Evolutionary conservation across 1,140 invertebrate species (phyloP), one percentile per base, ranked within the genome.

Genomic region (Drosophila prosaltans): DNA sequence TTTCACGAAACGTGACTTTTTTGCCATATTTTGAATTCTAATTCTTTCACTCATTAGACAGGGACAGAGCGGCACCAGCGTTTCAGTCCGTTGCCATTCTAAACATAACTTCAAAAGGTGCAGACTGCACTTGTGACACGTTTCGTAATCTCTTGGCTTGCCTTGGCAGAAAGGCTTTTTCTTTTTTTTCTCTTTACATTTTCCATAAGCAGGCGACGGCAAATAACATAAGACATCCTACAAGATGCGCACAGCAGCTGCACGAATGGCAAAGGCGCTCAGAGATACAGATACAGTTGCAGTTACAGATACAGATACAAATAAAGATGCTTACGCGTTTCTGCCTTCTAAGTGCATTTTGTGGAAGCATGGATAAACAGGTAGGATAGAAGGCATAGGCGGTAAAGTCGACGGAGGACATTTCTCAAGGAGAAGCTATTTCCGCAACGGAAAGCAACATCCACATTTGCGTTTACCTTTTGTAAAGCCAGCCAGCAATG

Each of bases 41-140:
- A 86, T 86, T 86, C 45, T 51, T 51, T 72, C 83, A 88, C 83
- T 86, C 83, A 86, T 86, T 86, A 86, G 83, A 72, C 66, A 26
- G 4, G 8, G 45, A 16, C 45, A 51, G 21, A 51, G 45, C 45
- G 16, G 45, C 45, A 16, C 16, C 16, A 26, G 26, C 3, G 72
- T 78, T 59, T 62, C 73, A 72, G 71, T 66, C 72, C 69, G 64
- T 64, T 81, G 80, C 77, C 75, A 66, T 88, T 83, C 83, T 86
- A 86, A 88, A 83, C 83, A 86, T 86, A 86, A 86, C 83, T 86
- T 86, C 83, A 86, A 86, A 83, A 86, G 83, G 83, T 88, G 83
- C 83, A 86, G 83, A 86, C 83, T 86, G 83, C 83, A 86, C 83
- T 86, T 86, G 83, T 86, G 83, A 88, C 83, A 86, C 83, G 83